Evolutionary conservation across 2,113 vertebrate genomes (phyloP).

Genomic region (Megaleporinus macrocephalus): DNA sequence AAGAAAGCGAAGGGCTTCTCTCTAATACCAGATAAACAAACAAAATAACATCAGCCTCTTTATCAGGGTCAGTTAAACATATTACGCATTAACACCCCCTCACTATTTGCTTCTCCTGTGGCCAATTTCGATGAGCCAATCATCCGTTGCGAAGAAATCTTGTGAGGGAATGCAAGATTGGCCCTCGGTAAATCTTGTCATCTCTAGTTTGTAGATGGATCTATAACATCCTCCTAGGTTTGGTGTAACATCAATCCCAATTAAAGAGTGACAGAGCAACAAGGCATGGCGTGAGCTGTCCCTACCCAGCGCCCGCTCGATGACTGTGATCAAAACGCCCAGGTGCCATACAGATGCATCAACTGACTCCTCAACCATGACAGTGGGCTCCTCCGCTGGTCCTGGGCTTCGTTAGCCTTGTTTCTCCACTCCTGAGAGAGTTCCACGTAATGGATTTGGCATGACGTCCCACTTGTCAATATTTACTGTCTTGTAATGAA

Average conservation of each 20-base stretch:
- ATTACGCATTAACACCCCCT: background rate
- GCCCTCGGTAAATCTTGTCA: conserved; percentile 50
- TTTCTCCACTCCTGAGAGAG: conserved; percentile 25
- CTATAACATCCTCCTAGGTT: conserved; percentile 48
- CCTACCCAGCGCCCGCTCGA: background rate
- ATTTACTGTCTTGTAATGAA: conserved; percentile 45
- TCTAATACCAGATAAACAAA: background rate
- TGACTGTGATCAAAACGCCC: background rate
- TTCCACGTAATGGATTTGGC: conserved; percentile 13
- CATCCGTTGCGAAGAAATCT: conserved; percentile 39
- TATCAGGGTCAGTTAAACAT: conserved; percentile 12
- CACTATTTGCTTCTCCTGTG: background rate
- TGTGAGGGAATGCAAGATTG: conserved; percentile 42
- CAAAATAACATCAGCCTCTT: background rate
- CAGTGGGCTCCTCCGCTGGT: conserved; percentile 12
- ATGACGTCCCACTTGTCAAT: conserved; percentile 41
- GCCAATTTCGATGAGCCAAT: conserved; percentile 18
- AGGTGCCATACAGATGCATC: conserved; percentile 22
- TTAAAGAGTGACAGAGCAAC: conserved; percentile 39
- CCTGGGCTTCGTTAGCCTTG: conserved; percentile 41
- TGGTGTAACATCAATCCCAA: conserved; percentile 50
- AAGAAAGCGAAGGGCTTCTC: background rate
- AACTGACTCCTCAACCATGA: conserved; percentile 6
- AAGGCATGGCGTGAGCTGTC: conserved; percentile 6
- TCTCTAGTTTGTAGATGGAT: conserved; percentile 35